Base-by-base conservation (phyloP, 2,888 invertebrate species). In the Drosophila nigritarsus region DNA sequence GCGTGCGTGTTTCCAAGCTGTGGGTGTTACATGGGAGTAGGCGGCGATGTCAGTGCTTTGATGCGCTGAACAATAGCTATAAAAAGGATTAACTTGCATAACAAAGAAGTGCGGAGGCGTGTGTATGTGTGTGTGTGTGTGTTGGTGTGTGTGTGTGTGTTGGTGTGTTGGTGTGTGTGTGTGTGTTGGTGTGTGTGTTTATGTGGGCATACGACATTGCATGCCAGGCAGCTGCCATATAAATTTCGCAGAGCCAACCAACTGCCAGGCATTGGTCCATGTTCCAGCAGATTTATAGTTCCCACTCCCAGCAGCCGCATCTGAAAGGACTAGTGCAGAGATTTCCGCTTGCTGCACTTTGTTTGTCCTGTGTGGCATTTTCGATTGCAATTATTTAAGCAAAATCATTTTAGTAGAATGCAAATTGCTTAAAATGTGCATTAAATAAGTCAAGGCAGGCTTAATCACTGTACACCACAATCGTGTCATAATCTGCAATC, bases 11-110 rank as follows among this genome's bases (percentile, higher is more conserved):
- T 55, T 54, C 55, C 61, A 36, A 27, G 45, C 48, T 32, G 45
- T 24, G 15, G 32, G 42, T 24, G 45, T 24, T 15, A 2, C 24
- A 8, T 45, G 48, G 30, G 1, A 29, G 11, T 20, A 36, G 50
- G 71, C 51, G 72, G 51, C 64, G 71, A 50, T 67, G 82, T 82
- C 64, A 65, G 54, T 59, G 82, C 80, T 79, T 87, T 85, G 85
- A 85, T 89, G 85, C 80, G 86, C 88, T 80, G 90, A 85, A 85
- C 85, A 85, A 85, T 85, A 80, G 89, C 89, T 87, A 85, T 85
- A 85, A 85, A 85, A 85, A 85, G 85, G 89, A 85, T 85, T 86
- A 86, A 89, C 85, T 86, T 89, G 85, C 85, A 89, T 88, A 86
- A 89, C 90, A 86, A 89, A 89, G 81, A 75, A 82, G 75, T 72